Conservation (phyloP, 2,797 vertebrate genomes). For the Dipus sagitta region DNA sequence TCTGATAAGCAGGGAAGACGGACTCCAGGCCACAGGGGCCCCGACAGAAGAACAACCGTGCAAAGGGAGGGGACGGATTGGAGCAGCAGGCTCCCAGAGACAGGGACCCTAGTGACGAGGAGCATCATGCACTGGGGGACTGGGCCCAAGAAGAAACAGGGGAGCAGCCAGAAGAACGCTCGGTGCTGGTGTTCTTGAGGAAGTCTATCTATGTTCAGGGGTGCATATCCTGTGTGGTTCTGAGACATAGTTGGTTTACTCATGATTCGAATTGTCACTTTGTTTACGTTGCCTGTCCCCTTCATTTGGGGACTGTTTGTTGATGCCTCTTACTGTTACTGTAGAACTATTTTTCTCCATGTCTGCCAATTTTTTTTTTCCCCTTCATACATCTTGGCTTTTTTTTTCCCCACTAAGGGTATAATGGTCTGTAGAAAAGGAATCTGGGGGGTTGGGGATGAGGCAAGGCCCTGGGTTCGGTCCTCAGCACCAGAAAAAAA, state of each 20-base stretch:
- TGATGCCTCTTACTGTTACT: not conserved
- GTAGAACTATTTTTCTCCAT: not conserved
- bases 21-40: not conserved
- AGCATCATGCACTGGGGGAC: fast-evolving
- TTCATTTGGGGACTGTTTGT: not conserved
- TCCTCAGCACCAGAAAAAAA: too few species aligned
- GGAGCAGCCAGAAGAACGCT: too few species aligned
- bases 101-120: not conserved
- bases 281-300: not conserved
- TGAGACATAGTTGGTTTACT: not conserved
- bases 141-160: not conserved
- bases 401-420: not conserved
- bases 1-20: not conserved
- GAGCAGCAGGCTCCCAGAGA: not conserved
- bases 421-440: not conserved
- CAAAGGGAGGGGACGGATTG: too few species aligned
- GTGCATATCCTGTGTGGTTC: not conserved
- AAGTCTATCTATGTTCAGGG: not conserved
- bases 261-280: not conserved
- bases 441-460: not conserved
- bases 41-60: not conserved
- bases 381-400: not conserved
- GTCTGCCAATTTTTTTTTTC: not conserved
- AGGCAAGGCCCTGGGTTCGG: too few species aligned
- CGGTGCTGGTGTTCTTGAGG: not conserved